Evolutionary conservation across 2,888 invertebrate species (phyloP).

Genomic region (Invenusta paracnida): DNA sequence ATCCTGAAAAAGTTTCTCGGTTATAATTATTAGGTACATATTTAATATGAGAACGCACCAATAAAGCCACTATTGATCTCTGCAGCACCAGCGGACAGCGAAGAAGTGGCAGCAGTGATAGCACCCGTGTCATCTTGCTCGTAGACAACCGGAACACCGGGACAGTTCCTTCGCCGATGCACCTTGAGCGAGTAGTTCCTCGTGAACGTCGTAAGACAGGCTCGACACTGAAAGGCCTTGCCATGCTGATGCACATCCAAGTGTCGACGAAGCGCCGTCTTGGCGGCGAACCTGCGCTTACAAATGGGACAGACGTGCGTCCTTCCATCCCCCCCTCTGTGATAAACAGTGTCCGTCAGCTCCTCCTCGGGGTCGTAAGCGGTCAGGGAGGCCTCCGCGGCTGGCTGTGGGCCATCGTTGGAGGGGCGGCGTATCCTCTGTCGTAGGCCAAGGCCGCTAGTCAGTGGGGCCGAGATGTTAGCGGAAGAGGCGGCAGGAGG

Average conservation of each 20-base stretch:
- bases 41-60: too few relatives aligned
- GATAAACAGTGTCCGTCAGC: too few relatives aligned
- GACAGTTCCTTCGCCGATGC: background rate
- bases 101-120: background rate
- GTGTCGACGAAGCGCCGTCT: background rate
- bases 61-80: too few relatives aligned
- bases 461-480: background rate
- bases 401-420: background rate
- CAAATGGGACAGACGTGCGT: background rate
- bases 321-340: too few relatives aligned
- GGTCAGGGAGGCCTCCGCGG: background rate
- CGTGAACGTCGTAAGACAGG: background rate
- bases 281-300: background rate
- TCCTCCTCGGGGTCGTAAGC: too few relatives aligned
- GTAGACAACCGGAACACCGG: background rate
- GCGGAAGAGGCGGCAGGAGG: too few relatives aligned
- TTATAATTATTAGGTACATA: too few relatives aligned
- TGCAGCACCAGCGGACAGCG: background rate
- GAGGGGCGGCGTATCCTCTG: background rate
- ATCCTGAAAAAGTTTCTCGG: too few relatives aligned
- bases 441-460: background rate
- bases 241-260: background rate
- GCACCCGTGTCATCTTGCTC: background rate
- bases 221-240: background rate
- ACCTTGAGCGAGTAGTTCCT: background rate